phyloP scores from a whole-genome alignment of 2,888 invertebrate species.

The Ferdinandea cuprea region DNA sequence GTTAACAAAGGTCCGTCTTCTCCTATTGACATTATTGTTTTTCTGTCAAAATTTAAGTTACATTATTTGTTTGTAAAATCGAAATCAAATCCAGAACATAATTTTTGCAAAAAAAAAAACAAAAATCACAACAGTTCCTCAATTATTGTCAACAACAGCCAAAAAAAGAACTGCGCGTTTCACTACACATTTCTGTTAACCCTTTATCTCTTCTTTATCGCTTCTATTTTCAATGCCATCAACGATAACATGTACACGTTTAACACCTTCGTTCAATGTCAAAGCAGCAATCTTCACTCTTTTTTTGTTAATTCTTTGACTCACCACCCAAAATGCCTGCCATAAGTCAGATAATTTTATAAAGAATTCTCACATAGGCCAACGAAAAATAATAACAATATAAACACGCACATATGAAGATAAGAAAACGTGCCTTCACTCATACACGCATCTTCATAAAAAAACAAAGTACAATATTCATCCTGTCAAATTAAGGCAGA shows the following conservation, averaged over 20 bases:
- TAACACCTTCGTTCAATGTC: constrained; percentile 69
- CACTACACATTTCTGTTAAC: background rate
- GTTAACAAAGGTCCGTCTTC: background rate
- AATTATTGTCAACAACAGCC: constrained; percentile 2
- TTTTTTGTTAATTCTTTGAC: constrained; percentile 45
- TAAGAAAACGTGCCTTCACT: constrained; percentile 64
- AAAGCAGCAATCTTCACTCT: constrained; percentile 48
- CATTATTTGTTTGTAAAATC: too few relatives aligned
- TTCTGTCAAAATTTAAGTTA: too few relatives aligned
- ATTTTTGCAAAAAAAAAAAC: background rate
- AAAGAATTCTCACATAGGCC: constrained; percentile 39
- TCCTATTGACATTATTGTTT: too few relatives aligned
- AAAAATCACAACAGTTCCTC: background rate
- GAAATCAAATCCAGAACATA: too few relatives aligned
- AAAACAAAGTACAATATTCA: constrained; percentile 42
- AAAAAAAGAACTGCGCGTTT: background rate
- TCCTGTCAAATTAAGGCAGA: constrained; percentile 53
- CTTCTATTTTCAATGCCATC: constrained; percentile 40
- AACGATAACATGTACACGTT: constrained; percentile 52
- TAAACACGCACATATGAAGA: constrained; percentile 55
- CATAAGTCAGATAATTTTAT: constrained; percentile 58
- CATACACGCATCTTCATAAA: constrained; percentile 34
- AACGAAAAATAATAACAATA: constrained; percentile 17
- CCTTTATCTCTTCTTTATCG: constrained; percentile 47
- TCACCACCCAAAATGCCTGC: constrained; percentile 34